Base-by-base conservation (phyloP, 2,888 invertebrate genomes). In the Euclidia mi region DNA sequence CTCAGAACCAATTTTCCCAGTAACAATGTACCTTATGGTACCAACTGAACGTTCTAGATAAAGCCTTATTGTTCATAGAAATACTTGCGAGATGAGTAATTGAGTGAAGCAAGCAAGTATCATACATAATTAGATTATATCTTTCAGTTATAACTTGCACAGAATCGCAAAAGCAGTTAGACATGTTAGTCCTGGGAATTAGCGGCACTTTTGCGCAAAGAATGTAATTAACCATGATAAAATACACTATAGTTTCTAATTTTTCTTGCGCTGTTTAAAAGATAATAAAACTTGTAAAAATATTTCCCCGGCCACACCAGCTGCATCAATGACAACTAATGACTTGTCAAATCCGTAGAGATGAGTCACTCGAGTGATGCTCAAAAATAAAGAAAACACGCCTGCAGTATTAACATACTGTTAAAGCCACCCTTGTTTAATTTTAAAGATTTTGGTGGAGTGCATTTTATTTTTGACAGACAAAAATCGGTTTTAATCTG, bases 81-180 rank as follows among this genome's bases (percentile, higher is more conserved):
- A 76, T 70, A 70, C 65, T 40, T 57, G 25, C 35, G 28, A 58
- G 56, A 63, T 76, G 67, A 70, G 43, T 65, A 65, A 76, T 62
- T 65, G 28, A 53, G 32, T 47, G 18, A 28, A 53, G 52, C 53
- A 58, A 37, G 25, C 43, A 48, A 37, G 41, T 42, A 55, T 49
- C 56, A 51, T 45, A 38, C 38, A 41, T 56, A 61, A 37, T 51
- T 46, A 61, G 46, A 56, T 56, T 53, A 7, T 52, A 14, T 40
- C 42, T 53, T 46, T 57, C 41, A 57, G 3, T 46, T 52, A 38
- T 37, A 34, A 37, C 18, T 15, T 20, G 29, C 17, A 14, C 14
- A 25, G 15, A 20, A 20, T 4, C 11, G 17, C n/a, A 20, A 48
- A 45, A 29, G 38, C 59, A 49, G 11, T 20, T 18, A 38, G 38